Base-by-base conservation (phyloP, 2,888 invertebrate genomes). In the Tenthredo amoena region DNA sequence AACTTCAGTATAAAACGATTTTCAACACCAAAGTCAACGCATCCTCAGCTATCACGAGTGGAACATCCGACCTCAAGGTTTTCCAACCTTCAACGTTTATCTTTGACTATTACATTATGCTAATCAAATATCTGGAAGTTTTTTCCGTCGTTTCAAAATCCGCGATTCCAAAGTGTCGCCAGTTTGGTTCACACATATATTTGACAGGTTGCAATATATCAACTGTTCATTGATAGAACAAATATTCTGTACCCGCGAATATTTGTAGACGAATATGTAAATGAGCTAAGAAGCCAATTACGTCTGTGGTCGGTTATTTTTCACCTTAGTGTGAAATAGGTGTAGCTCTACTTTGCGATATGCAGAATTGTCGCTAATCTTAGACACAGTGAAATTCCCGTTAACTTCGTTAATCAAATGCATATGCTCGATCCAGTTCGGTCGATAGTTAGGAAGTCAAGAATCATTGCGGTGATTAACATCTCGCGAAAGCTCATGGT, bases 61-160 rank as follows among this genome's bases (percentile, higher is more conserved):
- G 26, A 62, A 62, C 62, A 26, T 10, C 62, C 62, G 62, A 62
- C 12, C 62, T 26, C 62, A 12, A 62, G 62, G 62, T 62, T 62
- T 62, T 62, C 26, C 62, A 62, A 26, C 62, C 62, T 62, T 62
- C 62, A 62, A 62, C 62, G 62, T 62, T 62, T 62, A 62, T 62
- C 62, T 62, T 34, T 68, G 15, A 34, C 68, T 68, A 68, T 31
- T 68, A 34, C 12, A 18, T 68, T 34, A 68, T 68, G 68, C 34
- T 68, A 68, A 68, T 68, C 15, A 34, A 18, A 34, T 34, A 68
- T 34, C 15, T 47, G 26, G 34, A 34, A 34, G 18, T 15, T 34
- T 34, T 68, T 34, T 68, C 18, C 7, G 34, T 18, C 18, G 18
- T 68, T 1, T 68, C 34, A 68, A 68, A 5, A 68, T 34, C 34